Evolutionary conservation across 1,140 invertebrate species (phyloP), one percentile per base, ranked within the genome.

Genomic region (Cephus cinctus): DNA sequence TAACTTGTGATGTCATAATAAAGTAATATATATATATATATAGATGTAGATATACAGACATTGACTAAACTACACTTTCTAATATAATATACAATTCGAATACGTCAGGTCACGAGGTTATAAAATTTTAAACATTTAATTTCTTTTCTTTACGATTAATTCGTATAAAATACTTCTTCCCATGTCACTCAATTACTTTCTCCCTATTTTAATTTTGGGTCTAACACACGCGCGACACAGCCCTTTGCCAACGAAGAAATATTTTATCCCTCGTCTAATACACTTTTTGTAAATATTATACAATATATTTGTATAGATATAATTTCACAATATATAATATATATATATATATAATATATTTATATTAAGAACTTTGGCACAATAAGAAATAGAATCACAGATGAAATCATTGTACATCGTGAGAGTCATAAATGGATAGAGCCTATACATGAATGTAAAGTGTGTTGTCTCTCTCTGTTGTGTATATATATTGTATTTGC

Each of bases 361-460:
- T 64, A 55, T 56, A 58, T 58, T 58, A 59, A 47, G 61, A 63
- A 65, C 59, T 67, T 71, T 71, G 68, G 66, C 68, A 71, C 67
- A 62, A 65, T 68, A 65, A 73, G 69, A 73, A 71, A 71, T 66
- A 68, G 63, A 71, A 74, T 73, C 71, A 74, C 71, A 74, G 71
- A 64, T 68, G 54, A 71, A 74, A 73, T 66, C 67, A 74, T 71
- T 73, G 70, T 72, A 72, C 62, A 67, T 71, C 50, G 60, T 65
- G 65, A 70, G 54, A 65, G 59, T 68, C 51, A 54, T 52, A 54
- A 44, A 61, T 57, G 43, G 42, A 61, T 58, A 59, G 18, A 36
- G n/a, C n/a, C n/a, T n/a, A n/a, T n/a, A n/a, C n/a, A n/a, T n/a
- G n/a, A n/a, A n/a, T n/a, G n/a, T n/a, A n/a, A n/a, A n/a, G n/a